Percentiles rank a stretch among this genome's conserved stretches.
Conservation (phyloP, 2,797 vertebrate species). For the Catostomus latipinnis region DNA sequence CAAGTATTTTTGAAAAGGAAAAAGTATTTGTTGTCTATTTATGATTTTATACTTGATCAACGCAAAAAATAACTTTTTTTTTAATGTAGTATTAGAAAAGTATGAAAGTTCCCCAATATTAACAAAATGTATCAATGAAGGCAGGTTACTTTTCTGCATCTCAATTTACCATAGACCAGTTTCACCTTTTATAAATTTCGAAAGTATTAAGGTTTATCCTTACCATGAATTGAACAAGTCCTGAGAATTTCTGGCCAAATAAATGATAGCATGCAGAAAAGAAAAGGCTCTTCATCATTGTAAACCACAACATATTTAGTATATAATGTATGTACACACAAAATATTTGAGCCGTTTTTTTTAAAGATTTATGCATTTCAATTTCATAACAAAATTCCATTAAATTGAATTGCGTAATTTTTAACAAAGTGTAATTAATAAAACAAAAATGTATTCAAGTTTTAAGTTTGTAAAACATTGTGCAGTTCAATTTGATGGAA, state of each 20-base stretch:
- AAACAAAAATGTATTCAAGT: too few relatives aligned
- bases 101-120: slow-evolving; percentile 24
- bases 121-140: slow-evolving; percentile 29
- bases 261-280: slow-evolving; percentile 15
- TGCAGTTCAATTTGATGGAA: too few relatives aligned
- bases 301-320: slow-evolving; percentile 7
- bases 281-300: background rate
- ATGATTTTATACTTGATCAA: slow-evolving; percentile 44
- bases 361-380: too few relatives aligned
- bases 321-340: slow-evolving; percentile 33
- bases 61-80: slow-evolving; percentile 16
- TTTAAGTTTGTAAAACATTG: too few relatives aligned
- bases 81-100: slow-evolving; percentile 40
- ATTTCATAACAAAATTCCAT: too few relatives aligned
- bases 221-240: slow-evolving; percentile 6
- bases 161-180: slow-evolving; percentile 7
- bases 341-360: too few relatives aligned
- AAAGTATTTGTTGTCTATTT: slow-evolving; percentile 65
- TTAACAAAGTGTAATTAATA: too few relatives aligned
- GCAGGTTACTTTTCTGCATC: slow-evolving; percentile 32
- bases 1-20: slow-evolving; percentile 70
- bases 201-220: background rate
- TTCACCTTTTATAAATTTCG: background rate
- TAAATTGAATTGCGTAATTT: too few relatives aligned
- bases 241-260: background rate